Conservation (phyloP, 92 coral and sea anemone species). For the Micromussa lordhowensis region DNA sequence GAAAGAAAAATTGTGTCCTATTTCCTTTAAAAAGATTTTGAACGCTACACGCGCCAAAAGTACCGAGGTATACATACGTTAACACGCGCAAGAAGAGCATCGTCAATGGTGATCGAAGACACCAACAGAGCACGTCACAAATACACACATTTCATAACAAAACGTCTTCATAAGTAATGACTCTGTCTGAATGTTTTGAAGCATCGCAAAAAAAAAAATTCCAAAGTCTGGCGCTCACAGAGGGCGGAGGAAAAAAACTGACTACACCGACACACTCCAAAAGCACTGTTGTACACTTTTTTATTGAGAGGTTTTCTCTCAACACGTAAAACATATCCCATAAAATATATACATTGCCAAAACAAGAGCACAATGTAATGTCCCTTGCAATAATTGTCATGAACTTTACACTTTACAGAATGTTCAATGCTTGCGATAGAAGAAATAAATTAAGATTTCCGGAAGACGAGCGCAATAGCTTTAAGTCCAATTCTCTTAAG, state of each 20-base stretch:
- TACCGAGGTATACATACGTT: slow-evolving; percentile 28
- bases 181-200: background rate
- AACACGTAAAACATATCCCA: slow-evolving; percentile 45
- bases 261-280: background rate
- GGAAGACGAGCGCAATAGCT: slow-evolving; percentile 23
- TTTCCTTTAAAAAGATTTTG: slow-evolving; percentile 44
- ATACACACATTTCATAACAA: background rate
- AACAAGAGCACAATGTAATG: slow-evolving; percentile 7
- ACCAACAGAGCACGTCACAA: background rate
- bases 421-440: slow-evolving; percentile 40
- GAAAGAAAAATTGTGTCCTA: slow-evolving; percentile 11
- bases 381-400: slow-evolving; percentile 36
- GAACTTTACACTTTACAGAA: slow-evolving; percentile 51
- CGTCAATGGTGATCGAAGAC: background rate
- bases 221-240: background rate
- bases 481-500: slow-evolving; percentile 15
- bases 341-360: slow-evolving; percentile 44
- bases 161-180: background rate
- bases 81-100: slow-evolving; percentile 1
- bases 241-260: background rate
- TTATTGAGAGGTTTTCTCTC: slow-evolving; percentile 47
- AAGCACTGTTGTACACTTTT: background rate
- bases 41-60: background rate
- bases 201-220: background rate
- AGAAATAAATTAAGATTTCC: slow-evolving; percentile 57